Evolutionary conservation across 23 tunicate genomes (phyloP), one percentile per base, ranked within the genome.

Genomic region (Diplosoma virens): DNA sequence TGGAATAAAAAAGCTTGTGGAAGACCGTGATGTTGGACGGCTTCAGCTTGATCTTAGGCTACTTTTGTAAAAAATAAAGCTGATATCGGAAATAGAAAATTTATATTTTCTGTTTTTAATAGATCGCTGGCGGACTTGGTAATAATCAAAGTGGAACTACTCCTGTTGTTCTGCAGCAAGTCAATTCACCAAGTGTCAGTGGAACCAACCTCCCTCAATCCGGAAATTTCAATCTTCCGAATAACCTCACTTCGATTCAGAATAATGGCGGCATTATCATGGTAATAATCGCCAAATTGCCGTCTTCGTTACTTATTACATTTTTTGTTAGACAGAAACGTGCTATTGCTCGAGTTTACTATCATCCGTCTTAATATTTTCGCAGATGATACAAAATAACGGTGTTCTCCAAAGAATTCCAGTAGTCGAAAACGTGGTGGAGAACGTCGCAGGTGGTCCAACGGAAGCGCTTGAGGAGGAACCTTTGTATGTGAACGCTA

Each of bases 401-500:
- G 88, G 96, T 32, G 84, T 78, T 0, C 63, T 89, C 36, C 96
- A 89, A 48, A 58, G 96, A 22, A 20, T 89, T 46, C 94, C 86
- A 47, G 37, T 81, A 0, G 79, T 60, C 1, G 67, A 76, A 63
- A n/a, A n/a, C n/a, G n/a, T n/a, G n/a, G n/a, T n/a, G n/a, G n/a
- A n/a, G n/a, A n/a, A n/a, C n/a, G n/a, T n/a, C n/a, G n/a, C n/a
- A n/a, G 77, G 81, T 32, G 47, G 37, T 32, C n/a, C 59, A 9
- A 46, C 58, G 25, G 99, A 87, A n/a, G 91, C 63, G 3, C 25
- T 79, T 0, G 99, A 95, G 29, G 99, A 95, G 72, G 99, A 95
- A 47, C 99, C 99, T 5, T 32, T 95, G 27, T 95, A 95, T 67
- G 99, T 95, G 16, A 95, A 95, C 65, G 99, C 99, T 24, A 95